A percentile compares a stretch with the other conserved stretches of the same genome.
Conservation (phyloP, 2,888 invertebrate species). For the Opisthograptis luteolata region DNA sequence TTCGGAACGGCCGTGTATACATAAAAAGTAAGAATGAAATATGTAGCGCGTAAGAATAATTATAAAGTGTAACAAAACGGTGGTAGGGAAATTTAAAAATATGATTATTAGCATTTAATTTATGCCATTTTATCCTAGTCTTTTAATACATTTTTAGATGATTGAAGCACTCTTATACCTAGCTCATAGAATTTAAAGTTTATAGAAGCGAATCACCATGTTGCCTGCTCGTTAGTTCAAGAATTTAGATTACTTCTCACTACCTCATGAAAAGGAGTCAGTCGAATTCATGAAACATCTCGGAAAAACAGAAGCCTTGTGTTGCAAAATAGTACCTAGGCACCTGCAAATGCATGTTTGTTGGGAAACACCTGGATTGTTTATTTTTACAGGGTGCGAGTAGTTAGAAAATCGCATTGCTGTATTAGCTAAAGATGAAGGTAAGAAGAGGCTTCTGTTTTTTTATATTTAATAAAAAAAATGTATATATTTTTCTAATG, state of each 20-base stretch:
- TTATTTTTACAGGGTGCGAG: slow-evolving; percentile 70
- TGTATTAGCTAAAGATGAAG: slow-evolving; percentile 66
- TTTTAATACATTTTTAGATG: not conserved
- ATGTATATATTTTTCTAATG: slow-evolving; percentile 39
- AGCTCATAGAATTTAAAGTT: too few species aligned
- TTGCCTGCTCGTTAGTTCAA: not conserved
- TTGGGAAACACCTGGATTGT: slow-evolving; percentile 36
- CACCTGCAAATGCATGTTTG: slow-evolving; percentile 6
- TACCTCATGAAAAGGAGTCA: slow-evolving; percentile 3
- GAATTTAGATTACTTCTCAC: slow-evolving; percentile 2
- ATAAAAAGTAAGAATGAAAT: too few species aligned
- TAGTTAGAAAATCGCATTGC: slow-evolving; percentile 76
- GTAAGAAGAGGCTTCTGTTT: slow-evolving; percentile 76
- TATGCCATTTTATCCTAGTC: slow-evolving; percentile 20
- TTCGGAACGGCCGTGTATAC: too few species aligned
- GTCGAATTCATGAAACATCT: slow-evolving; percentile 13
- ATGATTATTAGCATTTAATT: not conserved
- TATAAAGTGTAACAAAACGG: not conserved
- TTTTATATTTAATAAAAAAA: slow-evolving; percentile 42
- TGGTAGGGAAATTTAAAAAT: not conserved
- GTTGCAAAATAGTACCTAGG: slow-evolving; percentile 11
- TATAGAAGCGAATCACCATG: too few species aligned
- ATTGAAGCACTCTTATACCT: too few species aligned
- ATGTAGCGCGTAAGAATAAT: not conserved
- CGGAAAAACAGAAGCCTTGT: slow-evolving; percentile 60